Evolutionary conservation across 1,140 invertebrate species (phyloP).

Genomic region (Zelostemma sp.): DNA sequence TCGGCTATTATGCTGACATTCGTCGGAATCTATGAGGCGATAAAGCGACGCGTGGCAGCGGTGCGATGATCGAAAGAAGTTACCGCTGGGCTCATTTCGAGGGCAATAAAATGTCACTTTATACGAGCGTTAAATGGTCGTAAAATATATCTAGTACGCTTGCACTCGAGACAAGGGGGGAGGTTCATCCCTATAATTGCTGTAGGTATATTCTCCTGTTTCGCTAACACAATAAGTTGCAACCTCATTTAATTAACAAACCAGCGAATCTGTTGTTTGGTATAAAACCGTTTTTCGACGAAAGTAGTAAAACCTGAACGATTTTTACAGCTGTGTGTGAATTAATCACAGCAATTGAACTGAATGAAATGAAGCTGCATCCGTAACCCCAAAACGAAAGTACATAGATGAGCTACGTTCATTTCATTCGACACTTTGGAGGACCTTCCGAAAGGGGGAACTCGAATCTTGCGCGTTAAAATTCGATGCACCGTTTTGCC

Average conservation of each 20-base stretch:
- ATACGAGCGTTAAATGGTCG: conserved; percentile 61
- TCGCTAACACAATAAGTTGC: conserved; percentile 42
- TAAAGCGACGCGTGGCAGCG: conserved; percentile 45
- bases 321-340: too few species aligned
- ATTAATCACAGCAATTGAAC: conserved; percentile 1
- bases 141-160: conserved; percentile 52
- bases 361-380: not conserved
- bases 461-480: not conserved
- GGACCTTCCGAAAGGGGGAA: not conserved
- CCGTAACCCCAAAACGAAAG: conserved; percentile 1
- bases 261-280: not conserved
- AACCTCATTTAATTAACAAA: conserved; percentile 37
- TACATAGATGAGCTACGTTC: not conserved
- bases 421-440: conserved; percentile 3
- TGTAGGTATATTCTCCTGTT: conserved; percentile 31
- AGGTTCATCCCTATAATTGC: conserved; percentile 41
- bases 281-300: too few species aligned
- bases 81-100: conserved; percentile 42
- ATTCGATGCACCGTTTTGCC: conserved; percentile 26
- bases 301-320: too few species aligned
- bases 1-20: not conserved
- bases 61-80: conserved; percentile 36
- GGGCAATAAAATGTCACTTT: conserved; percentile 58
- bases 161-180: conserved; percentile 42
- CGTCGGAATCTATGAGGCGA: conserved; percentile 18